These are phyloP conservation scores for Ceraclea dissimilis DNA, from an alignment of 2,888 invertebrate species.

Conservation along the genomic window DNA sequence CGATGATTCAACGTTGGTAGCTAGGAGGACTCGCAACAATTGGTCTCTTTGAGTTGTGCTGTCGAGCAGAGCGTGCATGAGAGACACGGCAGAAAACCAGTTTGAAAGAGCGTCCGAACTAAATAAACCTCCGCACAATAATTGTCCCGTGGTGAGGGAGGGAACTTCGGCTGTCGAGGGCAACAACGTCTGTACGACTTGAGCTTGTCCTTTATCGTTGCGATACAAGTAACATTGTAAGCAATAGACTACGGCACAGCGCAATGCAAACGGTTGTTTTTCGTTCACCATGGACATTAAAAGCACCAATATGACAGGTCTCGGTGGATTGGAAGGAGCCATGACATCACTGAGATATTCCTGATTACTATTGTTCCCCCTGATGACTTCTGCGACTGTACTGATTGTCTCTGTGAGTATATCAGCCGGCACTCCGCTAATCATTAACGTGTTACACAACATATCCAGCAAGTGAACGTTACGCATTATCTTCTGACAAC, in stretches of 20 bases:
- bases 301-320: constrained; percentile 89
- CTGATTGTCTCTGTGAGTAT: constrained; percentile 94
- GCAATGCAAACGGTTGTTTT: constrained; percentile 78
- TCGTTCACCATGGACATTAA: constrained; percentile 99
- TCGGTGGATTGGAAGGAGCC: constrained; percentile 89
- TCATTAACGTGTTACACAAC: constrained; percentile 87
- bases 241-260: constrained; percentile 91
- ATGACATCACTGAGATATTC: constrained; percentile 83
- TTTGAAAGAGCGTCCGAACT: constrained; percentile 81
- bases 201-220: constrained; percentile 82
- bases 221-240: constrained; percentile 93
- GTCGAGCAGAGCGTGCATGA: constrained; percentile 85
- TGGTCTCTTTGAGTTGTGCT: constrained; percentile 84
- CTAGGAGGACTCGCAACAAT: constrained; percentile 81
- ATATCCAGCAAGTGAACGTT: constrained; percentile 73
- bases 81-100: constrained; percentile 91
- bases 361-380: constrained; percentile 86
- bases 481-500: constrained; percentile 86
- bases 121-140: constrained; percentile 88
- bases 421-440: constrained; percentile 93
- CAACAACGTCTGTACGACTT: constrained; percentile 84
- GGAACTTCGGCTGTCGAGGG: constrained; percentile 76
- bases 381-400: constrained; percentile 88
- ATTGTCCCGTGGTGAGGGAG: constrained; percentile 72
- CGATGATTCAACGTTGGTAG: constrained; percentile 72